Conservation (phyloP, 2,888 invertebrate genomes). For the Meloe dianella region DNA sequence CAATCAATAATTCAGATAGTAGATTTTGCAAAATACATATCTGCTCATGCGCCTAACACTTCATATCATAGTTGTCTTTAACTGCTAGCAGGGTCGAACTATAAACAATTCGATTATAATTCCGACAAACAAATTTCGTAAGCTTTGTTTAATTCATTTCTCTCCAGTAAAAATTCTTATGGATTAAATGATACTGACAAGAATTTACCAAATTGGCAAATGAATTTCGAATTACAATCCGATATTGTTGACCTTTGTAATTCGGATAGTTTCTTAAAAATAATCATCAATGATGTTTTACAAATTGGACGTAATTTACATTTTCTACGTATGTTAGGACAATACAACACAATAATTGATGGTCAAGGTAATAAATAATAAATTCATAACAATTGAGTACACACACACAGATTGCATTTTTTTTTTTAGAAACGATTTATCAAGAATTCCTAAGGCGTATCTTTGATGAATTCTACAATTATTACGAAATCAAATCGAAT, state of each 20-base stretch:
- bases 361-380: slow-evolving; percentile 40
- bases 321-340: slow-evolving; percentile 50
- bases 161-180: neutral
- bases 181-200: neutral
- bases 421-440: slow-evolving; percentile 51
- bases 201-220: slow-evolving; percentile 22
- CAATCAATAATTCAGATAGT: too few species aligned
- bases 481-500: slow-evolving; percentile 30
- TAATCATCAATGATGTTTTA: slow-evolving; percentile 50
- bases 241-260: slow-evolving; percentile 39
- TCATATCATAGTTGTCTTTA: too few species aligned
- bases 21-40: too few species aligned
- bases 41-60: too few species aligned
- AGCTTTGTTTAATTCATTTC: too few species aligned
- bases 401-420: slow-evolving; percentile 3
- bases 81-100: too few species aligned
- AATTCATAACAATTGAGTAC: too few species aligned
- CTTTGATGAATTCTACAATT: slow-evolving; percentile 46
- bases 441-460: slow-evolving; percentile 49
- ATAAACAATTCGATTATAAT: neutral
- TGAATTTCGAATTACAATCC: slow-evolving; percentile 38
- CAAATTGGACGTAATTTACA: slow-evolving; percentile 55
- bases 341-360: slow-evolving; percentile 46
- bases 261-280: slow-evolving; percentile 47
- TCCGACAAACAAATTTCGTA: neutral